Evolutionary conservation across 2,888 invertebrate species (phyloP), one percentile per base, ranked within the genome.

Genomic region (Dioctria linearis): DNA sequence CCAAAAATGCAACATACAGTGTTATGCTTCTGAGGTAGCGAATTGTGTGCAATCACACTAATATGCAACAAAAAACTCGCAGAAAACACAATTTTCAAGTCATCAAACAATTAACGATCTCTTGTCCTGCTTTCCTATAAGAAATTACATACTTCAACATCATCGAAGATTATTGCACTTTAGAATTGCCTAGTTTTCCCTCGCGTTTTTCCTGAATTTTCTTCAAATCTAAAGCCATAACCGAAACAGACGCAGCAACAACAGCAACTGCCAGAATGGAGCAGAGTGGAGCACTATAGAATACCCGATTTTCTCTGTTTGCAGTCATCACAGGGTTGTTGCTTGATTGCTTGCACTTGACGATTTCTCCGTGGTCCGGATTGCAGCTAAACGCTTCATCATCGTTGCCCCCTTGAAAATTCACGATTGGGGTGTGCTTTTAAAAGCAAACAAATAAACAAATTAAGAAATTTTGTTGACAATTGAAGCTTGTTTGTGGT

Each of bases 401-500:
- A 25, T 25, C 25, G 25, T 25, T 25, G 25, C 25, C 25, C 25
- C 25, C 25, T 25, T 25, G 25, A 25, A 25, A 25, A 25, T 25
- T 43, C n/a, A 43, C 43, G 67, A 67, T 42, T 9, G 40, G 8
- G 25, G n/a, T 13, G 51, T n/a, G 9, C 13, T 42, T n/a, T 13
- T 25, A 25, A 51, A 76, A 76, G 40, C 61, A 61, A 63, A 46
- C 49, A 76, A 25, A 25, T 2, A 25, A 76, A 49, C 49, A 63
- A 76, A 63, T 76, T 43, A 63, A 76, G 75, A 75, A 46, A 61
- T 46, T 61, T 61, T 76, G 46, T 49, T 76, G 61, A 37, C 46
- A 61, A 76, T 76, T 76, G 37, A 25, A 63, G 37, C 43, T 76
- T 61, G 76, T 76, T 76, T 76, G 76, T 11, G 46, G 63, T 11